phyloP scores from a whole-genome alignment of 2,888 invertebrate genomes.

The Bellardia bayeri region DNA sequence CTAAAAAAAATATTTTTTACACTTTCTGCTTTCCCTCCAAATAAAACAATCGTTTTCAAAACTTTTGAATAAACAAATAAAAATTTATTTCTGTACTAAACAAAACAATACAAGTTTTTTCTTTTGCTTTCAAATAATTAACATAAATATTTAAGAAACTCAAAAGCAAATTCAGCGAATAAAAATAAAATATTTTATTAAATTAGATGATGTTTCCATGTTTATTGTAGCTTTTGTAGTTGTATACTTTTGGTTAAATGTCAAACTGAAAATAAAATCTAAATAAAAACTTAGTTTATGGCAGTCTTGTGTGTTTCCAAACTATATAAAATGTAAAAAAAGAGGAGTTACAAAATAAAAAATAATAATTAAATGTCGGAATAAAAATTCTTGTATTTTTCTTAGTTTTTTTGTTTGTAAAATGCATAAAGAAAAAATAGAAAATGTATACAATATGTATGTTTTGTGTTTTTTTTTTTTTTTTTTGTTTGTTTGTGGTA shows the following conservation, averaged over 20 bases:
- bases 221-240: constrained; percentile 31
- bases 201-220: not conserved
- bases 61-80: constrained; percentile 57
- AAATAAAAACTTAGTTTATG: constrained; percentile 73
- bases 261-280: constrained; percentile 46
- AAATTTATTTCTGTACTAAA: constrained; percentile 58
- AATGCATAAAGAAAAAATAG: constrained; percentile 42
- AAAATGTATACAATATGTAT: constrained; percentile 42
- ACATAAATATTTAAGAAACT: constrained; percentile 31
- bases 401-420: constrained; percentile 42
- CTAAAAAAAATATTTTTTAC: not conserved
- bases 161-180: constrained; percentile 27
- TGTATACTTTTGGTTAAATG: constrained; percentile 37
- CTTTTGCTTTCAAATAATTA: constrained; percentile 34
- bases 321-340: constrained; percentile 42
- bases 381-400: constrained; percentile 21
- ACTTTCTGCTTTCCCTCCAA: not conserved
- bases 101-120: constrained; percentile 29
- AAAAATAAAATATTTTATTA: not conserved
- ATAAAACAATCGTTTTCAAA: constrained; percentile 32
- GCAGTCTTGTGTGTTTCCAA: constrained; percentile 72
- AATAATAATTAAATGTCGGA: not conserved
- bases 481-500: constrained; percentile 26
- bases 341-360: constrained; percentile 24
- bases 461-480: not conserved